Base-by-base conservation (phyloP, 2,888 invertebrate species). In the Acholoe squamosa region DNA sequence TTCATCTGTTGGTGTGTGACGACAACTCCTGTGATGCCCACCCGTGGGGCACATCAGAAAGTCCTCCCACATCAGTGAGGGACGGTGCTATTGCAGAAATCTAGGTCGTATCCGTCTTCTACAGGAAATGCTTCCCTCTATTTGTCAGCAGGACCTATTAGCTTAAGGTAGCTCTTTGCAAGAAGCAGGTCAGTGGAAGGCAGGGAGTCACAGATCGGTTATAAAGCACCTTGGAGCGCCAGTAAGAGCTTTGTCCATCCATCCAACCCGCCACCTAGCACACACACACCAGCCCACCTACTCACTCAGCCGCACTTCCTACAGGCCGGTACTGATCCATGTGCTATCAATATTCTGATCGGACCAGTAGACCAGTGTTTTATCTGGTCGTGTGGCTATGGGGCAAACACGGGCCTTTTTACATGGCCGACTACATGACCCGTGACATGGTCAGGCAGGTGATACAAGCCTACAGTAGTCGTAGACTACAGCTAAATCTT, bases 161-260 rank as follows among this genome's bases (percentile, higher is more conserved):
- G 61, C 61, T 61, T 61, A 61, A 61, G 61, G n/a, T n/a, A n/a
- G n/a, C n/a, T 61, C 61, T 61, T 61, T n/a, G n/a, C 61, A 3
- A 61, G n/a, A n/a, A 61, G 61, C 61, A 14, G 61, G 22, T 61
- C 61, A 61, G 22, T 14, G 19, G n/a, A 61, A 61, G 61, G n/a
- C 61, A n/a, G 61, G 61, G n/a, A n/a, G 61, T 61, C 61, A 61
- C 61, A 19, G 61, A n/a, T n/a, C 22, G 61, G 61, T 61, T n/a
- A 61, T 61, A 61, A 61, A 61, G 61, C 61, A 19, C n/a, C 22
- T 61, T 61, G 61, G 3, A 61, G 43, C 43, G 43, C 61, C 61
- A n/a, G 61, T 25, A 61, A 25, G n/a, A n/a, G 61, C 61, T 25
- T 61, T n/a, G 10, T 25, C 61, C 25, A 61, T 25, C 61, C 61